A percentile compares a stretch with the other conserved stretches of the same genome.
phyloP scores from a whole-genome alignment of 2,113 vertebrate genomes.

The Anhinga anhinga region DNA sequence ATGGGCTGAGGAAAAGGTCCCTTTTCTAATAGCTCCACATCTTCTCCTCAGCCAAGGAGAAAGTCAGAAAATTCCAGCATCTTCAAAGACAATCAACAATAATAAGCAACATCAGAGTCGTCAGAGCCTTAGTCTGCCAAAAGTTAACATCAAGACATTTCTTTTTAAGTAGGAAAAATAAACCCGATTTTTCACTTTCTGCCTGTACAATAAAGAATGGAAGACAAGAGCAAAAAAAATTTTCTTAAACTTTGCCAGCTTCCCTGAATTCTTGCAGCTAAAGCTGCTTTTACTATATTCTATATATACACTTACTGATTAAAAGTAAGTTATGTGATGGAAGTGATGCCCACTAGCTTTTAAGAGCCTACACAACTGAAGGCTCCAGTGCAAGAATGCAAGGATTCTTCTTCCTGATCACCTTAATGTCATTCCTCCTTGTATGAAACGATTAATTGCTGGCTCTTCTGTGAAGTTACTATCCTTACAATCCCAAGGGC shows the following conservation, averaged over 20 bases:
- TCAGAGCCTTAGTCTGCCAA: background rate
- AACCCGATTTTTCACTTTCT: background rate
- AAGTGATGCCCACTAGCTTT: background rate
- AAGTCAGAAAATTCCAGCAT: background rate
- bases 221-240: background rate
- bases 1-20: background rate
- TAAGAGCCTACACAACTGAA: background rate
- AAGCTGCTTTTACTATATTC: background rate
- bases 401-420: background rate
- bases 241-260: background rate
- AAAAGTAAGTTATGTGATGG: accelerated
- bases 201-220: background rate
- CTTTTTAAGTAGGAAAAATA: background rate
- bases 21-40: background rate
- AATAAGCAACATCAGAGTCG: background rate
- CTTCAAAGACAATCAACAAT: background rate
- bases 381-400: background rate
- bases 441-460: background rate
- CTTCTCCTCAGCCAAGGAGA: background rate
- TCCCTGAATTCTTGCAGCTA: background rate
- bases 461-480: background rate
- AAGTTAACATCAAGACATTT: background rate
- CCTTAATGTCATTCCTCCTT: background rate
- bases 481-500: background rate
- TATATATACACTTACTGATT: background rate